A percentile compares a stretch with the other conserved stretches of the same genome.
These are phyloP conservation scores for Acleris emargana DNA, from an alignment of 2,888 invertebrate genomes.

Conservation along the genomic window DNA sequence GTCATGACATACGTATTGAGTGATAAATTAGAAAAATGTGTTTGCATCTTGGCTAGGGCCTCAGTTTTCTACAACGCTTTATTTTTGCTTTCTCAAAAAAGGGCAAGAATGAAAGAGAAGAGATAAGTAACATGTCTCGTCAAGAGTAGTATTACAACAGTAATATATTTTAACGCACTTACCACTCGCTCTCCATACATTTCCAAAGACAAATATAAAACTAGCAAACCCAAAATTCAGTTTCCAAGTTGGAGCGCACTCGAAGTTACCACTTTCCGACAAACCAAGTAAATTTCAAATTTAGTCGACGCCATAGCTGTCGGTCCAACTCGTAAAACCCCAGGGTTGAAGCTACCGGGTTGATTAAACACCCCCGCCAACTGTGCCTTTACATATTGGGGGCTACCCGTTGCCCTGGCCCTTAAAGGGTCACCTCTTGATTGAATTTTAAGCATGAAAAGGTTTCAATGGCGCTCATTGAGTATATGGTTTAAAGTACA, in stretches of 20 bases:
- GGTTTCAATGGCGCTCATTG: background rate
- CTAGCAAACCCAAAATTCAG: no score
- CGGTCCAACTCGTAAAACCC: conserved; percentile 6
- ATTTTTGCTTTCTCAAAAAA: no score
- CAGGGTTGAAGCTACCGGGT: background rate
- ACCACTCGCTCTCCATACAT: no score
- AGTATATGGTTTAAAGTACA: background rate
- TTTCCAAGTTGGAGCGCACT: background rate
- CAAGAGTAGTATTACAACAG: no score
- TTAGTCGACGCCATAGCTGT: conserved; percentile 8
- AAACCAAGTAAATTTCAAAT: conserved; percentile 7
- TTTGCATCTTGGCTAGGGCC: no score
- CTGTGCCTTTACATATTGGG: conserved; percentile 11
- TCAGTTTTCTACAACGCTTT: no score
- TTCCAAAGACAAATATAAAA: no score
- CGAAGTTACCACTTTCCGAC: background rate
- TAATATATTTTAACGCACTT: no score
- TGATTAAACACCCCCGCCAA: conserved; percentile 16
- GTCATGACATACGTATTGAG: no score
- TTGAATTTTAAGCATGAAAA: conserved; percentile 13
- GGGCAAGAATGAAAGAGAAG: no score
- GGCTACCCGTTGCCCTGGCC: background rate
- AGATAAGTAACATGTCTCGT: no score
- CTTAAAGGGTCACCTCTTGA: conserved; percentile 13
- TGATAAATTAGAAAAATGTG: no score